A percentile compares a stretch with the other conserved stretches of the same genome.
Conservation (phyloP, 2,888 invertebrate genomes). For the Steinernema hermaphroditum region DNA sequence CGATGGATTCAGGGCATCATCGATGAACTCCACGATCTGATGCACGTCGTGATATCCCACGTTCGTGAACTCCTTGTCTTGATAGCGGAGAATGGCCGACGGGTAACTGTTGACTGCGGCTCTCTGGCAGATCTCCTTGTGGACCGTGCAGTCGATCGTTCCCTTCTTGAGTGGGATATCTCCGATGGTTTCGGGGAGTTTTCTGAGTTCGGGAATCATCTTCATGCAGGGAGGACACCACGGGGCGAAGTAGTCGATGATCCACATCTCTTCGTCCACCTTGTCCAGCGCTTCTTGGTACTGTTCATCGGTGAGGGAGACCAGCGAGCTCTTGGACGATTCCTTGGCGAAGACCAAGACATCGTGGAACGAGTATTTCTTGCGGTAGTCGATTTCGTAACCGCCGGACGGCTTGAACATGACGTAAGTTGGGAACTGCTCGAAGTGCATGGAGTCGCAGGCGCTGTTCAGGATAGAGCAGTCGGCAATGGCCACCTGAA, state of each 20-base stretch:
- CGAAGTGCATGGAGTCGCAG: constrained; percentile 69
- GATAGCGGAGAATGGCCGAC: constrained; percentile 75
- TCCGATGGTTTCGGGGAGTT: constrained; percentile 71
- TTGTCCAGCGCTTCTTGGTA: constrained; percentile 58
- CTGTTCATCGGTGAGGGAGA: constrained; percentile 68
- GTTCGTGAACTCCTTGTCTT: constrained; percentile 71
- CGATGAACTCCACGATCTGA: constrained; percentile 74
- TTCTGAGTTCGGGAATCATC: constrained; percentile 75
- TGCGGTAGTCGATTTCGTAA: constrained; percentile 77
- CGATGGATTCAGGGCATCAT: constrained; percentile 68
- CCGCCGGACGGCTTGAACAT: constrained; percentile 78
- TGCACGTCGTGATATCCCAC: constrained; percentile 73
- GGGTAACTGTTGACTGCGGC: constrained; percentile 72
- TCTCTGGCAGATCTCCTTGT: constrained; percentile 51
- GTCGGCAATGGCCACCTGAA: constrained; percentile 68
- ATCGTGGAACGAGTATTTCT: constrained; percentile 62
- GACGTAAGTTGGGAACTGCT: constrained; percentile 75
- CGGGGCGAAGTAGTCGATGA: constrained; percentile 79
- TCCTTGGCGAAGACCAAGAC: constrained; percentile 74
- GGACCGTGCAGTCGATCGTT: constrained; percentile 59
- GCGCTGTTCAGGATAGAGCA: constrained; percentile 65
- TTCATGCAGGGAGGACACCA: constrained; percentile 80
- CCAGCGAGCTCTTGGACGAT: constrained; percentile 68
- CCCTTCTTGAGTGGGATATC: constrained; percentile 51
- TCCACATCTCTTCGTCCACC: constrained; percentile 70